Percentiles rank a stretch among this genome's conserved stretches.
Evolutionary conservation across 2,888 invertebrate genomes (phyloP).

Genomic region (Hydraecia micacea): DNA sequence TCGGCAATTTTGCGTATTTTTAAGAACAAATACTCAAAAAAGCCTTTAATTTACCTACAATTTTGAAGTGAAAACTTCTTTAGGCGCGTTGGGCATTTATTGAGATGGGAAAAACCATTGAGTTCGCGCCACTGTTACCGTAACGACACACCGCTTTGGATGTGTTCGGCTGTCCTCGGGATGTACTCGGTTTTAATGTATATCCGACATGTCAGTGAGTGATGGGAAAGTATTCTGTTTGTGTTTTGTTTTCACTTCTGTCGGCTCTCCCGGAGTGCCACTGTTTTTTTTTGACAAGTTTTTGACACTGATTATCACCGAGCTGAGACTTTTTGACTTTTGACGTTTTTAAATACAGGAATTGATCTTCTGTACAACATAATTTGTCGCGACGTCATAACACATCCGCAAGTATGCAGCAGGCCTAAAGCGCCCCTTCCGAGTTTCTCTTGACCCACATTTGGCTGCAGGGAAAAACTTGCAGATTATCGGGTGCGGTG

Average conservation of each 20-base stretch:
- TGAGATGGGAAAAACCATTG: no score
- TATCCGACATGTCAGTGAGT: no score
- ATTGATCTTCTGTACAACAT: background rate
- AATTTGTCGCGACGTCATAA: constrained; percentile 35
- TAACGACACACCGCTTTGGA: no score
- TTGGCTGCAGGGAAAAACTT: constrained; percentile 78
- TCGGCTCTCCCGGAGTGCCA: no score
- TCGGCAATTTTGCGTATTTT: background rate
- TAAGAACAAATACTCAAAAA: no score
- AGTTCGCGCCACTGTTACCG: no score
- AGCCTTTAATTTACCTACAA: background rate
- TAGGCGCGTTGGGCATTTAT: no score
- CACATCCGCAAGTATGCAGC: constrained; percentile 55
- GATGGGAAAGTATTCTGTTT: no score
- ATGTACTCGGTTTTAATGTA: no score
- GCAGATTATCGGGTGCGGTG: constrained; percentile 84
- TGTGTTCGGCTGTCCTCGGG: no score
- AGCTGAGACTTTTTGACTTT: background rate
- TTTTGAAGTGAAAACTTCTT: no score
- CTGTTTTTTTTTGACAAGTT: background rate
- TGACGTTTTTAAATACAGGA: background rate
- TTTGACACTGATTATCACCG: background rate
- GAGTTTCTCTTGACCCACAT: constrained; percentile 84
- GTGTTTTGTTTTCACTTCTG: no score
- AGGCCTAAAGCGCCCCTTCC: constrained; percentile 69